A percentile compares a stretch with the other conserved stretches of the same genome.
phyloP scores from a whole-genome alignment of 2,113 vertebrate species.

The Donacobius atricapilla region DNA sequence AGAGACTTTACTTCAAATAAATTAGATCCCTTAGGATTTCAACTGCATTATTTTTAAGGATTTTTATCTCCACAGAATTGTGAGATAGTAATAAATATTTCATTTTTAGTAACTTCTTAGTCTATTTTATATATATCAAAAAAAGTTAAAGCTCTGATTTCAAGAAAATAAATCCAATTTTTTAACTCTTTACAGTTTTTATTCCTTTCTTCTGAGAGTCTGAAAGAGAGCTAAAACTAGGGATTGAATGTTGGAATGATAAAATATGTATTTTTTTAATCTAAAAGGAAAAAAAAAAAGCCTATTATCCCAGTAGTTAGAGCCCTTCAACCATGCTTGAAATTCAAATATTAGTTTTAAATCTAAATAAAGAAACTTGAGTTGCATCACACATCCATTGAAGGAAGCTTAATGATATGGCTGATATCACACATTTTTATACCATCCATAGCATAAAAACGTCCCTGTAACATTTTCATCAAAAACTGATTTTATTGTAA shows the following conservation, averaged over 20 bases:
- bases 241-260: background rate
- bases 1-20: slow-evolving; percentile 34
- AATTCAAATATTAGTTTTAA: background rate
- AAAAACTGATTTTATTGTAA: background rate
- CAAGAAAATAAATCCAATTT: background rate
- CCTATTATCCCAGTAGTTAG: background rate
- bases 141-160: background rate
- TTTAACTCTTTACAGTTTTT: background rate
- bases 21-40: slow-evolving; percentile 13
- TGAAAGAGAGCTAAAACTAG: background rate
- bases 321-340: background rate
- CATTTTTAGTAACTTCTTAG: slow-evolving; percentile 17
- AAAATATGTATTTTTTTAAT: background rate
- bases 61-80: background rate
- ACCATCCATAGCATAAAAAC: background rate
- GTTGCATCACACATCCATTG: background rate
- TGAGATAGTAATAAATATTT: slow-evolving; percentile 36
- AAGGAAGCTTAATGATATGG: background rate
- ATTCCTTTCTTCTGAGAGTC: background rate
- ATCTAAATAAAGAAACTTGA: background rate
- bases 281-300: background rate
- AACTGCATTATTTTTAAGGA: slow-evolving; percentile 23
- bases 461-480: background rate
- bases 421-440: background rate
- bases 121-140: background rate